These are phyloP conservation scores for Macaria notata DNA, from an alignment of 2,888 invertebrate species.

Conservation along the genomic window DNA sequence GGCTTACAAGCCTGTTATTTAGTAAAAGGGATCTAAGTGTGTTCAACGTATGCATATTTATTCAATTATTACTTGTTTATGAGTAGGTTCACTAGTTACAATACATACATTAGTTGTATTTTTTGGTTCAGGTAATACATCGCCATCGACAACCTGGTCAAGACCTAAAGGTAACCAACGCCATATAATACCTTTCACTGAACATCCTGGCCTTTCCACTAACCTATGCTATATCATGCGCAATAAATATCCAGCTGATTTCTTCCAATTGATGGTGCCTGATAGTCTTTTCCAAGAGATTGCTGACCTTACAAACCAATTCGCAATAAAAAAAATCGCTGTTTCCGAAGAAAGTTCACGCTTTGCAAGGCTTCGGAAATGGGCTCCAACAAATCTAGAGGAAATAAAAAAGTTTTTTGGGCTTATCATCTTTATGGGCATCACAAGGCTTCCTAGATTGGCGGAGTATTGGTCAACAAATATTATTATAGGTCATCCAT, in stretches of 20 bases:
- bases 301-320: conserved; percentile 26
- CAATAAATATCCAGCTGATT: conserved; percentile 19
- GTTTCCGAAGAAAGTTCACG: conserved; percentile 14
- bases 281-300: conserved; percentile 26
- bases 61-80: too few relatives aligned
- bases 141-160: conserved; percentile 22
- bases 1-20: too few relatives aligned
- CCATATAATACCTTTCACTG: conserved; percentile 25
- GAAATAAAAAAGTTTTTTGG: conserved; percentile 42
- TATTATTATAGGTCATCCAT: conserved; percentile 33
- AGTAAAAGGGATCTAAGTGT: too few relatives aligned
- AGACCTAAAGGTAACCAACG: conserved; percentile 24
- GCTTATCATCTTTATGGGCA: conserved; percentile 42
- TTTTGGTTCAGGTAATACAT: conserved; percentile 9
- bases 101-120: too few relatives aligned
- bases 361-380: conserved; percentile 25
- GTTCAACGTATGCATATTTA: too few relatives aligned
- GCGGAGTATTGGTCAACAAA: conserved; percentile 41
- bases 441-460: conserved; percentile 39
- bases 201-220: conserved; percentile 12
- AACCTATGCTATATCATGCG: conserved; percentile 14
- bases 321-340: conserved; percentile 26
- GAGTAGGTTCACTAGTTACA: too few relatives aligned
- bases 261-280: conserved; percentile 17
- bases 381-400: conserved; percentile 33